Conservation (phyloP, 2,888 invertebrate genomes). For the Protophormia terraenovae region DNA sequence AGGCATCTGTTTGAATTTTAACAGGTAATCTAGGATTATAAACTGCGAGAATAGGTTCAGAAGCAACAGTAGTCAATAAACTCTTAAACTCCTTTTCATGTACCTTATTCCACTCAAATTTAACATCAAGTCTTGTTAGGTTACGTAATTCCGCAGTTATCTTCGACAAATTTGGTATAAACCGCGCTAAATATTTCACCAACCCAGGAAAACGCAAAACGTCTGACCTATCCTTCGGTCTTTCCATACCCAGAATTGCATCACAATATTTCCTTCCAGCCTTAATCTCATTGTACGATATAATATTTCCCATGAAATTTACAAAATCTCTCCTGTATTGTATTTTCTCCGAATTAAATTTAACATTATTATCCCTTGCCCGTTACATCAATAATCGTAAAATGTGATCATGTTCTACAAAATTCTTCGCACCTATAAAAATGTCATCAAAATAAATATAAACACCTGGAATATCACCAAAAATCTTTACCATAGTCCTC, state of each 20-base stretch:
- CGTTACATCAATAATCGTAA: not conserved
- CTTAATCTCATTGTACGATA: conserved; percentile 18
- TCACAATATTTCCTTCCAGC: not conserved
- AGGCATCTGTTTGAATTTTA: conserved; percentile 54
- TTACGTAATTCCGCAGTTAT: conserved; percentile 41
- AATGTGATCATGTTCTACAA: conserved; percentile 4
- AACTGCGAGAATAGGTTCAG: conserved; percentile 30
- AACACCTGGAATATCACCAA: conserved; percentile 75
- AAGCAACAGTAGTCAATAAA: conserved; percentile 45
- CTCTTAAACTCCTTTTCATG: conserved; percentile 22
- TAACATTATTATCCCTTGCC: not conserved
- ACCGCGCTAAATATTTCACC: conserved; percentile 9
- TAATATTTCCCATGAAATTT: conserved; percentile 42
- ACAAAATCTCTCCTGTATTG: conserved; percentile 38
- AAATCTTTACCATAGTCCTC: conserved; percentile 70
- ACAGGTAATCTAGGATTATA: conserved; percentile 43
- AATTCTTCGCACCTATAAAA: not conserved
- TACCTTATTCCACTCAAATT: conserved; percentile 33
- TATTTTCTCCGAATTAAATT: conserved; percentile 50
- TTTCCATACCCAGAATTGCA: conserved; percentile 8
- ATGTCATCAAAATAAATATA: conserved; percentile 75
- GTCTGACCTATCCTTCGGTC: conserved; percentile 13
- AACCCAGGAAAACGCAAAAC: conserved; percentile 49
- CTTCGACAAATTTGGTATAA: conserved; percentile 17
- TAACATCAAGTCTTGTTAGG: conserved; percentile 44